Base-by-base conservation (phyloP, 2,113 vertebrate species). In the Pterophyllum scalare region DNA sequence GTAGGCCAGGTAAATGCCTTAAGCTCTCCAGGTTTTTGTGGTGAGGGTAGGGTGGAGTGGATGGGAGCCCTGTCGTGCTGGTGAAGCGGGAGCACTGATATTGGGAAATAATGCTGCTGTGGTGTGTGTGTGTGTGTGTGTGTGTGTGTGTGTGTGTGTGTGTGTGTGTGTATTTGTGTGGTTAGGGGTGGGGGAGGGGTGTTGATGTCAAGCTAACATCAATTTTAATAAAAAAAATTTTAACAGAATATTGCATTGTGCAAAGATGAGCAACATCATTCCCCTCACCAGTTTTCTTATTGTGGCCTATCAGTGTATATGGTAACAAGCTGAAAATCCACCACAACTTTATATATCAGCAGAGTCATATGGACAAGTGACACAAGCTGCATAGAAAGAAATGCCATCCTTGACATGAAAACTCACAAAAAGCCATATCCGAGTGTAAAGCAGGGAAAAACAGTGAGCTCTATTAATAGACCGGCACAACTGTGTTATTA, bases 1-100 rank as follows among this genome's bases (percentile, higher is more conserved):
- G 65, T 43, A 70, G 24, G 6, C 65, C 65, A 70, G 65, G 65
- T 70, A 70, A 70, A 52, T 52, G 17, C 43, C 43, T 70, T 70
- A 70, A 70, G 17, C 65, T 10, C 17, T 49, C 28, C 24, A 49
- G 43, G 6, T 49, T 7, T 20, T 70, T 70, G 17, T 10, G 0
- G 65, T 52, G 17, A 52, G 17, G 65, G 43, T 70, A 43, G 24
- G 43, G 28, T 28, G 1, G 65, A 52, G 17, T 70, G 17, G 65
- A 24, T 70, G 65, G 24, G 24, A 11, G 24, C 40, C 12, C 13
- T 43, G 40, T 14, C 13, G 5, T 43, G 40, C 40, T 14, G 40
- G 4, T 43, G 40, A 13, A 43, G 13, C 12, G 40, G 40, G 40
- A 13, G 24, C 65, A 70, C 24, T 70, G 43, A 31, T 31, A 70